Base-by-base conservation (phyloP, 2,888 invertebrate species). In the Tillus elongatus region DNA sequence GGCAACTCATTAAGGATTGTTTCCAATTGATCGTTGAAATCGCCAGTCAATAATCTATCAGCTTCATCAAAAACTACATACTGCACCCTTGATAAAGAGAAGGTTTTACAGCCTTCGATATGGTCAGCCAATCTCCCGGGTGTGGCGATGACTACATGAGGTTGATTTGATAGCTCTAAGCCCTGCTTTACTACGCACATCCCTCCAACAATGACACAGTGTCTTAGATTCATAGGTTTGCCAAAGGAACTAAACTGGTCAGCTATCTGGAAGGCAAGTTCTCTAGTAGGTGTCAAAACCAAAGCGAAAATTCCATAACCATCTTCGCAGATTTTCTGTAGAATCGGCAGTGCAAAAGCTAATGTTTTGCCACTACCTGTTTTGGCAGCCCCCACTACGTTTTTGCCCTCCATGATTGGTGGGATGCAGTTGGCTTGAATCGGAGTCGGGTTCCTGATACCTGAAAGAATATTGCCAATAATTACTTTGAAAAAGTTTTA, bases 341-440 rank as follows among this genome's bases (percentile, higher is more conserved):
- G 63, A 53, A 97, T 90, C 0, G 96, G 96, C 36, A 97, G 63
- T 0, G 92, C 95, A 73, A 98, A 98, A 0, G 97, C 93, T 56
- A 97, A 79, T 1, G 98, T 98, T 71, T 98, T 98, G 2, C 97
- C 97, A 37, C 93, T 95, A 9, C 97, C 97, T 4, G 97, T 98
- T 65, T 96, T 93, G 0, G 96, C 93, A 51, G 92, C 92, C 4
- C 93, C 97, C 44, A 98, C 85, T 51, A 92, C 91, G 68, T 96
- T 90, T 50, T 75, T 70, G 0, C 92, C 92, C 40, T 69, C 57
- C 26, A 91, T 62, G 49, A 91, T 86, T 42, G 72, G 70, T 3
- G 87, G 79, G 53, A 92, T 82, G 56, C 90, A 90, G 44, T 81
- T 78, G 52, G 71, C 65, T 62, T 92, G 91, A 39, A 92, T 88